Percentiles rank a stretch among this genome's conserved stretches.
Evolutionary conservation across 2,888 invertebrate genomes (phyloP).

Genomic region (Rhodophaea formosa): DNA sequence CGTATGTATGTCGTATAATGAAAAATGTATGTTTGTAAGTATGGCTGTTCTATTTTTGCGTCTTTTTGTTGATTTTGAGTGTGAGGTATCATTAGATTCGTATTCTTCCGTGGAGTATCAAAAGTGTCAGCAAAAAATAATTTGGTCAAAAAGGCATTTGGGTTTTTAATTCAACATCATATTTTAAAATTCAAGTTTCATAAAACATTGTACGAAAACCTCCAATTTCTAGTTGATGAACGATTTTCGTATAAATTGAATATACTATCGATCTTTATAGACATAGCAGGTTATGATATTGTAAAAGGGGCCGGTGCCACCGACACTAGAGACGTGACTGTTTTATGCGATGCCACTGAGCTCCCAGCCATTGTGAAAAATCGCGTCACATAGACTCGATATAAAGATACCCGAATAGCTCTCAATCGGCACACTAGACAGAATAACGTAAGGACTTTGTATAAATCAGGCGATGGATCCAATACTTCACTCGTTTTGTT

Average conservation of each 20-base stretch:
- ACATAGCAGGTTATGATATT: conserved; percentile 58
- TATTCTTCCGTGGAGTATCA: too few species aligned
- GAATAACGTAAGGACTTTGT: conserved; percentile 59
- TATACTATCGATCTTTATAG: conserved; percentile 42
- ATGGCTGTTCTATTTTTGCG: too few species aligned
- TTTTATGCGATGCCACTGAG: conserved; percentile 47
- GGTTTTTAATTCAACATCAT: too few species aligned
- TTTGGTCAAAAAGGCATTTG: too few species aligned
- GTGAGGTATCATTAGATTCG: too few species aligned
- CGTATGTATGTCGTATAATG: too few species aligned
- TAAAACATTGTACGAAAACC: conserved; percentile 31
- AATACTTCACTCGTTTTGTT: neutral
- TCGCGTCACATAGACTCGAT: conserved; percentile 48
- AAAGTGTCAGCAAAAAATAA: too few species aligned
- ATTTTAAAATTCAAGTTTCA: too few species aligned
- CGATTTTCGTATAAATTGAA: conserved; percentile 55
- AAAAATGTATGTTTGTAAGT: too few species aligned
- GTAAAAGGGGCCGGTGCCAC: conserved; percentile 54
- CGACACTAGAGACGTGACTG: conserved; percentile 67
- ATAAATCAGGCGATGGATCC: conserved; percentile 52
- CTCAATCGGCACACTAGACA: conserved; percentile 54
- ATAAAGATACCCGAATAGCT: conserved; percentile 56
- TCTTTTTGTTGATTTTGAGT: too few species aligned
- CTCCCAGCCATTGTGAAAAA: conserved; percentile 48
- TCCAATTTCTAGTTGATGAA: conserved; percentile 46